A percentile compares a stretch with the other conserved stretches of the same genome.
These are phyloP conservation scores for Erebia aethiops DNA, from an alignment of 2,888 invertebrate genomes.

Conservation along the genomic window DNA sequence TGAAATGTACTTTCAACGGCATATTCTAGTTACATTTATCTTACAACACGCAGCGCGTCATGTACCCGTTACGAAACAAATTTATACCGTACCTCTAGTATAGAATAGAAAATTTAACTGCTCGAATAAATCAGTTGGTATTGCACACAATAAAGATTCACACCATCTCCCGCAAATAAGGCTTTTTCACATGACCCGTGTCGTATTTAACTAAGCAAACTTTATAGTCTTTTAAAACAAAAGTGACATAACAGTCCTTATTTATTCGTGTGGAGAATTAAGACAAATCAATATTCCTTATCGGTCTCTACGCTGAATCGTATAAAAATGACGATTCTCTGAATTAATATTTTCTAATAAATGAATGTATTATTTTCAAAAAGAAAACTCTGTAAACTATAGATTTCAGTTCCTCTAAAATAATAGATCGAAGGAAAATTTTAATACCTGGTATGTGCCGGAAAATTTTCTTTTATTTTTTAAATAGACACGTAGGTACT, in stretches of 20 bases:
- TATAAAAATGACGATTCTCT: no score
- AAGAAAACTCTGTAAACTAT: no score
- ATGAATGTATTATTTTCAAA: no score
- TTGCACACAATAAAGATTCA: slow-evolving; percentile 18
- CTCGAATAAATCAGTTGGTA: slow-evolving; percentile 4
- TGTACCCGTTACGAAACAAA: slow-evolving; percentile 27
- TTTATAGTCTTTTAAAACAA: neutral
- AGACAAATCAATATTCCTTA: no score
- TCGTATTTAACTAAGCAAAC: neutral
- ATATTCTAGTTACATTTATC: slow-evolving; percentile 25
- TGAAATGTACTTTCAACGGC: slow-evolving; percentile 26
- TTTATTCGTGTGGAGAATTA: no score
- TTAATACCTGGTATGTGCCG: no score
- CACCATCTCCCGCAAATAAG: slow-evolving; percentile 5
- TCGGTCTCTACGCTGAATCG: no score
- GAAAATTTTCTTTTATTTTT: no score
- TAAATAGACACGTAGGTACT: neutral
- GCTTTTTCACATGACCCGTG: neutral
- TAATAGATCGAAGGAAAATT: no score
- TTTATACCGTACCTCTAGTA: slow-evolving; percentile 17
- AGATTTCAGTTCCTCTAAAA: no score
- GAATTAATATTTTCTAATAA: no score
- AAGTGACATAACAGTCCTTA: neutral
- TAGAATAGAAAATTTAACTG: neutral
- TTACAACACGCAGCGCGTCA: slow-evolving; percentile 26